phyloP scores from a whole-genome alignment of 37 sponge, comb jelly and placozoan genomes.

The Ianthella basta region DNA sequence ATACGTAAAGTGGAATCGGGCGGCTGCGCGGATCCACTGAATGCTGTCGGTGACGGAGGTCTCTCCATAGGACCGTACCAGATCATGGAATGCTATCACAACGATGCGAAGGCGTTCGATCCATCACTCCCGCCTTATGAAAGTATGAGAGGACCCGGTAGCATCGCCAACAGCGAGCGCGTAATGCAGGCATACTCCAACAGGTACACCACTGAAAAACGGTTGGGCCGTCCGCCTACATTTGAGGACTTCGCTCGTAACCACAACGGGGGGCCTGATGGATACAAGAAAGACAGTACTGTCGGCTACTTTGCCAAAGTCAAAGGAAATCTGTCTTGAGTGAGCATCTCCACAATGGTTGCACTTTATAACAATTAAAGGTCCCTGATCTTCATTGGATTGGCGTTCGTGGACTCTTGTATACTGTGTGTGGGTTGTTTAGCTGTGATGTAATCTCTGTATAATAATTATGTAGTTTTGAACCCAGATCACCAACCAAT shows the following conservation, averaged over 20 bases:
- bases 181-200: constrained; percentile 32
- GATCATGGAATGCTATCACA: constrained; percentile 45
- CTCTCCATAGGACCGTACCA: constrained; percentile 46
- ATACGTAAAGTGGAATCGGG: constrained; percentile 31
- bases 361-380: too few relatives aligned
- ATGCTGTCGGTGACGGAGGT: constrained; percentile 40
- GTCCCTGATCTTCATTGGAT: too few relatives aligned
- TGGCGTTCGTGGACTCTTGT: too few relatives aligned
- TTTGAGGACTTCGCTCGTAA: constrained; percentile 19
- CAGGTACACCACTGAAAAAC: constrained; percentile 34
- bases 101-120: constrained; percentile 38
- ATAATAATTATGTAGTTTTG: too few relatives aligned
- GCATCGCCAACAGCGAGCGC: neutral
- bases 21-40: neutral
- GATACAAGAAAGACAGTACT: constrained; percentile 21
- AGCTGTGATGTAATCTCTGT: too few relatives aligned
- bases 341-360: too few relatives aligned
- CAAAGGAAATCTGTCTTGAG: too few relatives aligned
- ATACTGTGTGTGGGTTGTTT: too few relatives aligned
- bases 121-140: constrained; percentile 22
- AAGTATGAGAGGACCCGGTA: constrained; percentile 25
- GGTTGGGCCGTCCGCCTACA: constrained; percentile 28
- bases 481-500: too few relatives aligned
- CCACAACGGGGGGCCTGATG: constrained; percentile 27
- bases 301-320: neutral